These are phyloP conservation scores for Plotosus lineatus DNA, from an alignment of 2,113 vertebrate species.

Conservation along the genomic window DNA sequence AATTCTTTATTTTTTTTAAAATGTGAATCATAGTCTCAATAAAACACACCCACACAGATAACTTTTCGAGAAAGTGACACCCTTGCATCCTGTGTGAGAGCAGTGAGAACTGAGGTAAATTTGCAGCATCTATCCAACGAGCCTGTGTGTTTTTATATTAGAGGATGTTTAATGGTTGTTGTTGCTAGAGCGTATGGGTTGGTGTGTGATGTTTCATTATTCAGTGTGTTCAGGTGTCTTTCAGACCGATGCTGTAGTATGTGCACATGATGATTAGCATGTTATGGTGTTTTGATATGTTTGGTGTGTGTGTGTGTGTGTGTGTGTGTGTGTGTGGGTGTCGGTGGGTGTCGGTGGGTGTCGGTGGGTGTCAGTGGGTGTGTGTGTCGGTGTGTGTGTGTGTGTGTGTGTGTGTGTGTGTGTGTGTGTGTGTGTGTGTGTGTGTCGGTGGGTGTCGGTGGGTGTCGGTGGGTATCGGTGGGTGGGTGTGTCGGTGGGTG, in stretches of 20 bases:
- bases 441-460: background rate
- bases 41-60: background rate
- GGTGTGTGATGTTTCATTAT: constrained; percentile 4
- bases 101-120: constrained; percentile 2
- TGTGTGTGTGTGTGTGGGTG: background rate
- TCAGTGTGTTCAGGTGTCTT: constrained; percentile 23
- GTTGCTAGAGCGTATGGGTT: background rate
- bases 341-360: background rate
- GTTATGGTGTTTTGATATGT: background rate
- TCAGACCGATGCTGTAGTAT: background rate
- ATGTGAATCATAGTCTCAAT: background rate
- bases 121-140: background rate
- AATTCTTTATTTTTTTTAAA: too few relatives aligned
- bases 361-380: background rate
- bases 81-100: background rate
- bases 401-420: background rate
- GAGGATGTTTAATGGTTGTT: background rate
- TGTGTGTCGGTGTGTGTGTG: background rate
- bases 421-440: background rate
- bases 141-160: background rate
- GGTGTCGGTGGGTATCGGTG: background rate
- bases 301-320: background rate
- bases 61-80: background rate
- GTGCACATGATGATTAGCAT: constrained; percentile 35
- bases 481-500: too few relatives aligned